These are phyloP conservation scores for Cryptophagus acutangulus DNA, from an alignment of 2,888 invertebrate species.

Conservation along the genomic window DNA sequence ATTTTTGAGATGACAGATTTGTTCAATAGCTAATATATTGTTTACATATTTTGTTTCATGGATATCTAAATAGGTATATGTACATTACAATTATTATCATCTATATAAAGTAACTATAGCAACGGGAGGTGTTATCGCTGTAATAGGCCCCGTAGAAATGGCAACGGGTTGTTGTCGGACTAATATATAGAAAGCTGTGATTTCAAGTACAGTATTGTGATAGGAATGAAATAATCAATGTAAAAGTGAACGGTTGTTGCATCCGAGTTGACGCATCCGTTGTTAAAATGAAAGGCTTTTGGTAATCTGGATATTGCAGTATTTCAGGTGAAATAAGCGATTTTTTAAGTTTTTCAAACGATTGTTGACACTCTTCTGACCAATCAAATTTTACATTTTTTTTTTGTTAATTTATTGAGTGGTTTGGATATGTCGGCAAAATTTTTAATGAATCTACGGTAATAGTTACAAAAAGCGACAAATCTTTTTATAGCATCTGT, in stretches of 20 bases:
- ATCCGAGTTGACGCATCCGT: constrained; percentile 19
- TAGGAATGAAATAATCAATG: too few relatives aligned
- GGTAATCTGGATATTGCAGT: constrained; percentile 18
- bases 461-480: constrained; percentile 10
- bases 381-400: constrained; percentile 12
- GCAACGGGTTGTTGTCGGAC: too few relatives aligned
- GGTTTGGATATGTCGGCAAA: constrained; percentile 14
- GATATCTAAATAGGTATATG: too few relatives aligned
- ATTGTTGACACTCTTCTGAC: constrained; percentile 14
- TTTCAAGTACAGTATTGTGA: too few relatives aligned
- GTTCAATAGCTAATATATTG: too few relatives aligned
- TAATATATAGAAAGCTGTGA: too few relatives aligned
- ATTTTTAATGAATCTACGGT: constrained; percentile 12
- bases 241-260: constrained; percentile 13
- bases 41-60: too few relatives aligned
- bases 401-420: constrained; percentile 11
- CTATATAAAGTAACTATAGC: too few relatives aligned
- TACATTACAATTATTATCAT: too few relatives aligned
- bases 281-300: constrained; percentile 14
- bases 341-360: constrained; percentile 13
- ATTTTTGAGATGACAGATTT: too few relatives aligned
- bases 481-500: constrained; percentile 11
- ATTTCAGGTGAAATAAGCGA: constrained; percentile 11
- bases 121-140: too few relatives aligned
- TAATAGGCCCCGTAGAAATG: too few relatives aligned